phyloP scores from a whole-genome alignment of 2,797 vertebrate species.

The Tragopan temminckii region DNA sequence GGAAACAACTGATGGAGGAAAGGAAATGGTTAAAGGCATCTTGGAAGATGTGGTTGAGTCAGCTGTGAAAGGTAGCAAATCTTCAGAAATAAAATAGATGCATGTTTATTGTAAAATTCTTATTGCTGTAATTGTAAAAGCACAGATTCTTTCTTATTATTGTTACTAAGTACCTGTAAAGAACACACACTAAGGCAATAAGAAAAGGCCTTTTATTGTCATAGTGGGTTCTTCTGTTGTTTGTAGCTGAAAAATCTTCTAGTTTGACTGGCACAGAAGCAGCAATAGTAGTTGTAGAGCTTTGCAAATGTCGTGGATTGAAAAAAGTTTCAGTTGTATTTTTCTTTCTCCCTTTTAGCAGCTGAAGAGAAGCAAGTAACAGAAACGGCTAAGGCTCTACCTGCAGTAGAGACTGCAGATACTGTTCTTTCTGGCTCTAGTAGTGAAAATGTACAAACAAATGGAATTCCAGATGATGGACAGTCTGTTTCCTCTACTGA shows the following conservation, averaged over 20 bases:
- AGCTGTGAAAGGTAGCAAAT: slow-evolving; percentile 79
- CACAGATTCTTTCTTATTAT: neutral
- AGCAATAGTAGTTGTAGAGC: too few species aligned
- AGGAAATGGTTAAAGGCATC: slow-evolving; percentile 82
- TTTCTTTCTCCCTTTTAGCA: slow-evolving; percentile 67
- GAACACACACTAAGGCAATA: neutral
- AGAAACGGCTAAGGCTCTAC: slow-evolving; percentile 34
- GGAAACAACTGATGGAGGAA: slow-evolving; percentile 63
- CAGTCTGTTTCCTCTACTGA: slow-evolving; percentile 93
- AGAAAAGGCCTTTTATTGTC: neutral
- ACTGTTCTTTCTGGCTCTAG: slow-evolving; percentile 72
- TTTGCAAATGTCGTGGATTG: neutral
- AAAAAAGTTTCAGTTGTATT: neutral
- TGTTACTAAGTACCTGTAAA: neutral
- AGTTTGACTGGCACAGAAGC: too few species aligned
- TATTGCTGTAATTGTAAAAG: neutral
- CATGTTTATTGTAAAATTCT: neutral
- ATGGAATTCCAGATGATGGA: slow-evolving; percentile 92
- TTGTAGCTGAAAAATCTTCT: neutral
- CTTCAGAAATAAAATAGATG: neutral
- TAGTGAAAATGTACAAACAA: slow-evolving; percentile 88
- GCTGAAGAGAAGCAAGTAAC: slow-evolving; percentile 73
- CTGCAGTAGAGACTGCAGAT: slow-evolving; percentile 79
- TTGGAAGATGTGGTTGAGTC: slow-evolving; percentile 82
- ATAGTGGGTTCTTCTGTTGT: neutral